phyloP scores from a whole-genome alignment of 2,797 vertebrate genomes.

The Spizella passerina region DNA sequence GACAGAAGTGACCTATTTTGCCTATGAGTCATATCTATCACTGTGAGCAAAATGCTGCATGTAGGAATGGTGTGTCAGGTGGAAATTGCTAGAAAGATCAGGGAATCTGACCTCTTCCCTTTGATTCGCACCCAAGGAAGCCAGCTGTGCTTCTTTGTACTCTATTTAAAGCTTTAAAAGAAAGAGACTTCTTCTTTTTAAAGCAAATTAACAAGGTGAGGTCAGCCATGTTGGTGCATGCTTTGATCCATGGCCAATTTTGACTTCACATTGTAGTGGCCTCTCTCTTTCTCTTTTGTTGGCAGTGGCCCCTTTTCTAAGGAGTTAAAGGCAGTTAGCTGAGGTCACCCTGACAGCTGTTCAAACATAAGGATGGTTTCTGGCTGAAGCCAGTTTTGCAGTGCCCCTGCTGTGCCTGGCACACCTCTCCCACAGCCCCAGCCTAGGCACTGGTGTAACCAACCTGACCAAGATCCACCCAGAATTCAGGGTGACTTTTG shows the following conservation, averaged over 20 bases:
- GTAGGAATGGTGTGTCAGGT: neutral
- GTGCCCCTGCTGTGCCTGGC: neutral
- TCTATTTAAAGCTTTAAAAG: neutral
- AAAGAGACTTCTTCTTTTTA: neutral
- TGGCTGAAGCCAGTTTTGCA: neutral
- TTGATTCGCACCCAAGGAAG: neutral
- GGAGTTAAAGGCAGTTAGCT: neutral
- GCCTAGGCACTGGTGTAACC: neutral
- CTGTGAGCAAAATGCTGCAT: neutral
- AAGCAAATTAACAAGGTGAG: neutral
- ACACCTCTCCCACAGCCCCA: neutral
- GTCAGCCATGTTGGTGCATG: neutral
- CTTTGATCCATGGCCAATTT: neutral
- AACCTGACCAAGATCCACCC: neutral
- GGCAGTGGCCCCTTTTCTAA: neutral
- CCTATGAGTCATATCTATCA: neutral
- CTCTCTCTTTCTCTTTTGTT: neutral
- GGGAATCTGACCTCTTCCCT: neutral
- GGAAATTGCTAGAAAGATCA: neutral
- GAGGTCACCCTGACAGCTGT: neutral
- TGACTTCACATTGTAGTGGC: neutral
- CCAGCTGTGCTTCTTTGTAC: neutral
- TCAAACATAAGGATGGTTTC: neutral
- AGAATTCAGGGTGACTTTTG: neutral
- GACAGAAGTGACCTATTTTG: neutral